Evolutionary conservation across 2,888 invertebrate species (phyloP), one percentile per base, ranked within the genome.

Genomic region (Ephialtes manifestator): DNA sequence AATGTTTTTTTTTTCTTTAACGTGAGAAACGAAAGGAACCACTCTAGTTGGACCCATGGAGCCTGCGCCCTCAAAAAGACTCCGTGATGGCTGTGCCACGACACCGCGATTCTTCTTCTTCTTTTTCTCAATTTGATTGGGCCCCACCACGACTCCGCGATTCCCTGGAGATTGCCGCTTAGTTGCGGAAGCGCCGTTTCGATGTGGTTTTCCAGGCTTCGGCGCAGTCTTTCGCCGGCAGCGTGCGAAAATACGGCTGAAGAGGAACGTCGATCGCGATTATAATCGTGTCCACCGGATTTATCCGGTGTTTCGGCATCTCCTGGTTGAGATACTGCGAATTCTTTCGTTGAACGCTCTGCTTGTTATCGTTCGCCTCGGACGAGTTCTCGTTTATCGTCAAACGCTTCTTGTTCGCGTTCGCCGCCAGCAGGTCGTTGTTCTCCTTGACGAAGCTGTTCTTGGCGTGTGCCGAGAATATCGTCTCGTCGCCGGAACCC

Each of bases 41-140:
- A 83, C 87, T 89, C 86, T 89, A 89, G 87, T 89, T 87, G 90
- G 92, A 90, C 93, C 93, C 92, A 93, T 84, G 90, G 88, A 86
- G 89, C 88, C 71, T 86, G 75, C 58, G 84, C 71, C 79, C 89
- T 80, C 48, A 60, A 74, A 43, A 82, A 77, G 28, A 24, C 18
- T 65, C 80, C 80, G 28, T 86, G 88, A 77, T 84, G 87, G 80
- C 68, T 87, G 72, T 88, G 83, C 88, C 24, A 24, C 24, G 24
- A 24, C 24, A 24, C 24, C 24, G 24, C 24, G 24, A 24, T 24
- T 24, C 24, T 24, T 24, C 24, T 24, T 24, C 24, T 24, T 24
- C 24, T 24, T 24, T 24, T 24, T 24, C 24, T 24, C 24, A 24
- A 24, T 24, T 24, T 24, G 24, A 24, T 24, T 24, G 24, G 24